These are phyloP conservation scores for Diarsia mendica DNA, from an alignment of 2,888 invertebrate genomes.

Conservation along the genomic window DNA sequence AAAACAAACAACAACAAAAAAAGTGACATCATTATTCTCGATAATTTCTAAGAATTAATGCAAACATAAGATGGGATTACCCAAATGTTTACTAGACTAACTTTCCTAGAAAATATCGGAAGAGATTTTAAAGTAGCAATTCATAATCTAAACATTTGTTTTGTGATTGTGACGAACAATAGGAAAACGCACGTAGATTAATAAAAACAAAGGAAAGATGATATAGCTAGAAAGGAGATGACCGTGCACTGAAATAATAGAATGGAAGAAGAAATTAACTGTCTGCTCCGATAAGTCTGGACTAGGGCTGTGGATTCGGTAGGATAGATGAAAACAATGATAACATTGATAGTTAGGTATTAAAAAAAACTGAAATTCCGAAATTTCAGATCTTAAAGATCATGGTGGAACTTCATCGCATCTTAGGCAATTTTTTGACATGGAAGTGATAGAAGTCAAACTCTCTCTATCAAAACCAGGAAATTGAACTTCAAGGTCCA, in stretches of 20 bases:
- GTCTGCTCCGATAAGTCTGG: neutral
- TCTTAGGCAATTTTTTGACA: too few species aligned
- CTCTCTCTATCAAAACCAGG: too few species aligned
- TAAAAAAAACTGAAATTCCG: neutral
- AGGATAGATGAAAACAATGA: neutral
- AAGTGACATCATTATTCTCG: neutral
- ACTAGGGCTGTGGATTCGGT: neutral
- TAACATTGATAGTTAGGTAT: too few species aligned
- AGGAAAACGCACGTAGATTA: neutral
- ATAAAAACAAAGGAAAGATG: neutral
- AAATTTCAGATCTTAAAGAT: neutral
- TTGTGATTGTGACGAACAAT: neutral
- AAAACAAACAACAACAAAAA: too few species aligned
- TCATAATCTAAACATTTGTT: neutral
- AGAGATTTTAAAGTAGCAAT: neutral
- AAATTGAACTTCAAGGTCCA: neutral
- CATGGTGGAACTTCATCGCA: neutral
- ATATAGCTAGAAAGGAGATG: neutral
- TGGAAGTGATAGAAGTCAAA: neutral
- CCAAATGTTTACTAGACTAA: neutral
- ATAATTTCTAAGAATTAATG: constrained; percentile 2
- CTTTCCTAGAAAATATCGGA: neutral
- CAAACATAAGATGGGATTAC: neutral
- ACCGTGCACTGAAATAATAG: neutral
- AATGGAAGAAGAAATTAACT: neutral